Evolutionary conservation across 2,797 vertebrate species (phyloP).

Genomic region (Rhinatrema bivittatum): DNA sequence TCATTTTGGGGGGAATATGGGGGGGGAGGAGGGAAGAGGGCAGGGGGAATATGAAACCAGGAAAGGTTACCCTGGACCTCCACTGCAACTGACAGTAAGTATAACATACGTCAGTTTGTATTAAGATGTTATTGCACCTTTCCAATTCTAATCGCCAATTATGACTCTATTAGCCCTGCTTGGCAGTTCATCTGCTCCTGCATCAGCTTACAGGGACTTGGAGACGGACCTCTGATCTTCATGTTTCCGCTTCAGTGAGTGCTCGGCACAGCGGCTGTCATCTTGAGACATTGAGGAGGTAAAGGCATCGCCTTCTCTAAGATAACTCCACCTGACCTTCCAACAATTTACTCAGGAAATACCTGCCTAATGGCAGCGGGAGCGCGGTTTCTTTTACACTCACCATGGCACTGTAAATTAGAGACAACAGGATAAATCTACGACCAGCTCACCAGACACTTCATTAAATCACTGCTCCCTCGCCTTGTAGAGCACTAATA

Average conservation of each 20-base stretch:
- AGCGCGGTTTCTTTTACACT: constrained; percentile 45
- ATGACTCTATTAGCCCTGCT: constrained; percentile 94
- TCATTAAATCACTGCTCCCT: constrained; percentile 91
- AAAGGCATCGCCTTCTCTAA: constrained; percentile 49
- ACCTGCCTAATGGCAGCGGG: constrained; percentile 64
- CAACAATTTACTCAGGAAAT: constrained; percentile 74
- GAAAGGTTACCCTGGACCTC: constrained; percentile 15
- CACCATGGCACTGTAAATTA: constrained; percentile 58
- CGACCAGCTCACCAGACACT: constrained; percentile 83
- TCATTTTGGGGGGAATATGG: constrained; percentile 20
- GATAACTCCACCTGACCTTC: constrained; percentile 80
- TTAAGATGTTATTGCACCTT: constrained; percentile 80
- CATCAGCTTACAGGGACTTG: constrained; percentile 66
- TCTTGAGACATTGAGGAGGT: constrained; percentile 47
- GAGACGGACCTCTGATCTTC: constrained; percentile 76
- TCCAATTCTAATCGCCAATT: constrained; percentile 93
- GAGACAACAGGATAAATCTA: constrained; percentile 72
- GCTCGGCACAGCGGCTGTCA: constrained; percentile 68
- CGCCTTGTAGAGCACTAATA: constrained; percentile 80
- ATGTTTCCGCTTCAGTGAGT: constrained; percentile 65
- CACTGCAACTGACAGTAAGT: constrained; percentile 46
- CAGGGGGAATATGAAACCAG: constrained; percentile 16
- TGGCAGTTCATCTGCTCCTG: constrained; percentile 92
- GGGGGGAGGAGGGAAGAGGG: too few relatives aligned
- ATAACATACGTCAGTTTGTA: constrained; percentile 56